These are phyloP conservation scores for Papilio protenor DNA, from an alignment of 2,888 invertebrate species.

Conservation along the genomic window DNA sequence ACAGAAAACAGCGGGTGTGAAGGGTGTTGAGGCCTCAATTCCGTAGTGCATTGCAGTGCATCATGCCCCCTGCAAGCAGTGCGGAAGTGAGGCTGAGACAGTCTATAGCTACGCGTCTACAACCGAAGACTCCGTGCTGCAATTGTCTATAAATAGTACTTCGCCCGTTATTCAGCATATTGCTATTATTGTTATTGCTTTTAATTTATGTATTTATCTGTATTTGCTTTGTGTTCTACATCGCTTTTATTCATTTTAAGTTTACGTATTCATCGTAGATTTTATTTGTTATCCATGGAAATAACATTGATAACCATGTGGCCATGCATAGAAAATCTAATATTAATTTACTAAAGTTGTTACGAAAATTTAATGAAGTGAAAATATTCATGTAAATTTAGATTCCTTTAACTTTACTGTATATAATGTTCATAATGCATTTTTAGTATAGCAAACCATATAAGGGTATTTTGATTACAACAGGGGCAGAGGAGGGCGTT, in stretches of 20 bases:
- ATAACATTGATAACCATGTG: neutral
- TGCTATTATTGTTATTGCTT: neutral
- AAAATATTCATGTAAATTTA: no score
- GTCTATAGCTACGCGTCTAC: conserved; percentile 62
- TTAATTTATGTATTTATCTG: neutral
- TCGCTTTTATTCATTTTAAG: neutral
- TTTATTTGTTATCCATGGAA: neutral
- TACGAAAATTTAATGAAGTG: no score
- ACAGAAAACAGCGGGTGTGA: conserved; percentile 54
- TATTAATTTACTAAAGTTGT: no score
- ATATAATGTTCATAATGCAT: neutral
- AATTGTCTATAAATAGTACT: conserved; percentile 29
- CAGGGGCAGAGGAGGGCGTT: conserved; percentile 68
- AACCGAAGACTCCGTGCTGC: conserved; percentile 47
- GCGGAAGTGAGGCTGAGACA: conserved; percentile 93
- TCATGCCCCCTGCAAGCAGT: conserved; percentile 94
- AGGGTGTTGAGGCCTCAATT: conserved; percentile 91
- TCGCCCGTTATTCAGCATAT: neutral
- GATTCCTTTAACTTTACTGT: neutral
- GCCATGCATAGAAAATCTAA: no score
- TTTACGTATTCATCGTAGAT: neutral
- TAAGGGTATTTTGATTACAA: conserved; percentile 20
- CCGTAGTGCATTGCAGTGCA: conserved; percentile 99
- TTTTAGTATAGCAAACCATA: neutral
- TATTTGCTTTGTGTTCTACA: neutral